These are phyloP conservation scores for Pygoscelis adeliae DNA, from an alignment of 2,113 vertebrate species.

Conservation along the genomic window DNA sequence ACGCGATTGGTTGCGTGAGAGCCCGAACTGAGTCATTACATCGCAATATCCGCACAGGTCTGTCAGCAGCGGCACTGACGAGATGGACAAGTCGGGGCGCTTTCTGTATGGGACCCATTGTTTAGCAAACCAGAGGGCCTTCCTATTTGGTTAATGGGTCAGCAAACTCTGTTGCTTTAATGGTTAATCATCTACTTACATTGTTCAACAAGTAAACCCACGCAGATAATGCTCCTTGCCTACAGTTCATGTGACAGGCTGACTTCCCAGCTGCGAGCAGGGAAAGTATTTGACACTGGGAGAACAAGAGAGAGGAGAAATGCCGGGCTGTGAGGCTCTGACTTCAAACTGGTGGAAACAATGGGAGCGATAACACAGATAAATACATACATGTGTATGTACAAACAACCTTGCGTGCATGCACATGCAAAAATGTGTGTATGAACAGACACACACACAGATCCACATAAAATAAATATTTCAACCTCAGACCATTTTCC, in stretches of 20 bases:
- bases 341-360: background rate
- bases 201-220: slow-evolving; percentile 8
- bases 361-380: fast-evolving
- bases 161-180: slow-evolving; percentile 66
- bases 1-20: background rate
- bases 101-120: slow-evolving; percentile 45
- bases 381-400: fast-evolving
- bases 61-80: background rate
- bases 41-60: background rate
- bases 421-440: background rate
- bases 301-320: background rate
- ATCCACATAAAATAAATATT: background rate
- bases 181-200: slow-evolving; percentile 66
- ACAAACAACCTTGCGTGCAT: fast-evolving
- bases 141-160: slow-evolving; percentile 62
- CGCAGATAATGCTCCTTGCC: slow-evolving; percentile 35
- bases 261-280: background rate
- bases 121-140: background rate
- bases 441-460: background rate
- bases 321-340: background rate
- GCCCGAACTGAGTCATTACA: background rate
- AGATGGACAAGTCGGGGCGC: background rate
- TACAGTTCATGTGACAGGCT: background rate
- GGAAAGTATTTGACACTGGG: background rate
- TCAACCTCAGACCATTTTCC: background rate